Conservation (phyloP, 1,140 invertebrate species). For the Armadillidium nasatum region DNA sequence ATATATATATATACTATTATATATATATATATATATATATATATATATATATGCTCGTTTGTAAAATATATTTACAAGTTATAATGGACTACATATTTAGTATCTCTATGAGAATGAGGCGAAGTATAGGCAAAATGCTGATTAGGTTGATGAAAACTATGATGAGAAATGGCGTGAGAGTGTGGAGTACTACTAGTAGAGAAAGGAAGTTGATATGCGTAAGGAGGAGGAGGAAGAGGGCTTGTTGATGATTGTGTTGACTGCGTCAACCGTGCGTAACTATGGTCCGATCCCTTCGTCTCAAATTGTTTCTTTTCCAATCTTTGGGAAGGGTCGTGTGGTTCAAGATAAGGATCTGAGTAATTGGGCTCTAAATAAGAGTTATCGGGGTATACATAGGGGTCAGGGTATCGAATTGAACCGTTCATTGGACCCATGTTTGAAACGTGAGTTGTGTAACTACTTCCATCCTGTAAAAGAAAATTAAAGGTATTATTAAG, state of each 20-base stretch:
- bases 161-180: neutral
- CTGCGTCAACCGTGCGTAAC: neutral
- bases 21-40: too few relatives aligned
- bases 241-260: neutral
- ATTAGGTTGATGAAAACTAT: neutral
- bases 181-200: neutral
- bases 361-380: constrained; percentile 10
- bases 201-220: neutral
- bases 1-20: too few relatives aligned
- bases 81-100: neutral
- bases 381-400: neutral
- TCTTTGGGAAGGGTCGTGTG: neutral
- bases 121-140: neutral
- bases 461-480: neutral
- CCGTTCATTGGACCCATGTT: neutral
- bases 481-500: too few relatives aligned
- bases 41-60: too few relatives aligned
- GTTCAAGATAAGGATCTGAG: neutral
- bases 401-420: neutral
- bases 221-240: neutral
- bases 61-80: neutral
- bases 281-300: neutral
- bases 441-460: neutral
- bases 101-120: neutral
- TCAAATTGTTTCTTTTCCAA: neutral